A percentile compares a stretch with the other conserved stretches of the same genome.
Conservation (phyloP, 1,140 invertebrate genomes). For the Grapholita molesta region DNA sequence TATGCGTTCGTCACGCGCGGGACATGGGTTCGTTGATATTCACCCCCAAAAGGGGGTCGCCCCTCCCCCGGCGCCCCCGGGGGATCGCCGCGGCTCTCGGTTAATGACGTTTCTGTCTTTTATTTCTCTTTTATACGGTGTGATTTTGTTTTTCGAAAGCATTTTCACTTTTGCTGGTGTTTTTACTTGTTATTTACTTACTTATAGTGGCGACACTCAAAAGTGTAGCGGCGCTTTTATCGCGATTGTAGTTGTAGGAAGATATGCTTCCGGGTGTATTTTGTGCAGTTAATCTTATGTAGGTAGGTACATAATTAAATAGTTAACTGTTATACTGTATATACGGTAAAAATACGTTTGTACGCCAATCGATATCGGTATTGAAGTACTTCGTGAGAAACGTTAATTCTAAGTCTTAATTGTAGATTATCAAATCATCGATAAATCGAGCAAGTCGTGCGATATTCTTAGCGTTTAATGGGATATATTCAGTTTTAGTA, state of each 20-base stretch:
- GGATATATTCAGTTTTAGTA: too few species aligned
- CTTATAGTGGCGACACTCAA: neutral
- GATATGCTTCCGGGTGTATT: too few species aligned
- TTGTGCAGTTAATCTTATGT: too few species aligned
- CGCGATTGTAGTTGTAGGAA: neutral
- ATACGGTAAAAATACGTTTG: too few species aligned
- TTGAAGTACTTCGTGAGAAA: too few species aligned
- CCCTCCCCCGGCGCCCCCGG: conserved; percentile 37
- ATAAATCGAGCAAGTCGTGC: too few species aligned
- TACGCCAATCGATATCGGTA: too few species aligned
- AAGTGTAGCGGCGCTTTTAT: neutral
- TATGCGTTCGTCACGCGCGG: conserved; percentile 48
- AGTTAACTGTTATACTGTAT: too few species aligned
- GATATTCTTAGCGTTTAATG: too few species aligned
- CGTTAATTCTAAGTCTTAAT: too few species aligned
- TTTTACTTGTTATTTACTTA: conserved; percentile 7
- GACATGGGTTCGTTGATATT: conserved; percentile 70
- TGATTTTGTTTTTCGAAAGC: conserved; percentile 21
- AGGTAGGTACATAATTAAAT: too few species aligned
- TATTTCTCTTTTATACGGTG: conserved; percentile 48
- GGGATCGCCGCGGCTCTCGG: conserved; percentile 39
- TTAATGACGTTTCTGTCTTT: conserved; percentile 65
- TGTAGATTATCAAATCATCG: too few species aligned
- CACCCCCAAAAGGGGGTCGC: conserved; percentile 36
- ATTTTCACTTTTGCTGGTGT: conserved; percentile 4